Percentiles rank a stretch among this genome's conserved stretches.
These are phyloP conservation scores for Sparus aurata DNA, from an alignment of 2,797 vertebrate genomes.

Conservation along the genomic window DNA sequence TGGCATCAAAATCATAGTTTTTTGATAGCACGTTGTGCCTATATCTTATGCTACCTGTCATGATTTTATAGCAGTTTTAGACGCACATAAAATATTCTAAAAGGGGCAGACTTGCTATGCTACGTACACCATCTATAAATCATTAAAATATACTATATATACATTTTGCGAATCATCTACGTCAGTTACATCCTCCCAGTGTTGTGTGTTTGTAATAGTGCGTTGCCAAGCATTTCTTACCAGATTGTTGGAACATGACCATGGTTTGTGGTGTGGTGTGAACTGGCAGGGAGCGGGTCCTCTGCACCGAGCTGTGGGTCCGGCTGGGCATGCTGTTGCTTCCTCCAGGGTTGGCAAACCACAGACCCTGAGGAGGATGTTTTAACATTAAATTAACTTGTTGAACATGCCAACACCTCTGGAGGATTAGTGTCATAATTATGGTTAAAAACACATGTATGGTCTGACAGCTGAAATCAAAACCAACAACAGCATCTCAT, in stretches of 20 bases:
- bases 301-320: slow-evolving; percentile 96
- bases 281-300: slow-evolving; percentile 96
- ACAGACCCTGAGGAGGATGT: slow-evolving; percentile 88
- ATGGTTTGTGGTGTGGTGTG: slow-evolving; percentile 96
- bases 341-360: slow-evolving; percentile 98
- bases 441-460: background rate
- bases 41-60: no score
- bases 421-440: background rate
- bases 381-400: background rate
- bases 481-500: background rate
- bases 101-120: no score
- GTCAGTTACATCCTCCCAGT: background rate
- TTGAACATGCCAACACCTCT: background rate
- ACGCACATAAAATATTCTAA: no score
- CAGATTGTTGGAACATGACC: slow-evolving; percentile 95
- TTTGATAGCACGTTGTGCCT: no score
- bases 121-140: background rate
- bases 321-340: slow-evolving; percentile 98
- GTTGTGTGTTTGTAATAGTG: background rate
- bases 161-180: background rate
- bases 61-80: no score
- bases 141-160: background rate
- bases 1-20: no score
- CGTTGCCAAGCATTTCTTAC: slow-evolving; percentile 76
- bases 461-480: background rate